phyloP scores from a whole-genome alignment of 2,113 vertebrate genomes.

The Rhinopithecus roxellana region DNA sequence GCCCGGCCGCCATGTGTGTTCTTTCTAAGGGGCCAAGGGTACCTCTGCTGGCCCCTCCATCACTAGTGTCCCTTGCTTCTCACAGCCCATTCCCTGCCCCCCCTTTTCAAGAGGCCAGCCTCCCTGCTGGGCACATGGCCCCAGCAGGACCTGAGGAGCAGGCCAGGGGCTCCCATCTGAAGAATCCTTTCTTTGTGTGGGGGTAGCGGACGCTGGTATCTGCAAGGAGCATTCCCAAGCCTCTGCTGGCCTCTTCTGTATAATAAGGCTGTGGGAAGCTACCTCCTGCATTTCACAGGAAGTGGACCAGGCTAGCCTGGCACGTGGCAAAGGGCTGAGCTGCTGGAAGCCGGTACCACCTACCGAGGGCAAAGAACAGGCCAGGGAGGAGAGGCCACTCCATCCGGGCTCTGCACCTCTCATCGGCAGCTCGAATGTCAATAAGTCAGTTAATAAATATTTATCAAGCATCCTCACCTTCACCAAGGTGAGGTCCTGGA shows the following conservation, averaged over 20 bases:
- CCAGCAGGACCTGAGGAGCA: background rate
- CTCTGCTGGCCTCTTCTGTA: background rate
- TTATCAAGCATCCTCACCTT: background rate
- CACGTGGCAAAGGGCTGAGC: accelerated
- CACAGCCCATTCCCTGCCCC: background rate
- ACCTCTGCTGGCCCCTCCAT: background rate
- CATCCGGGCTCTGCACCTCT: background rate
- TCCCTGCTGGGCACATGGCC: background rate
- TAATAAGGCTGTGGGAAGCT: background rate
- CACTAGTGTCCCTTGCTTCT: background rate
- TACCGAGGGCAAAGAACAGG: accelerated
- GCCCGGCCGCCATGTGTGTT: accelerated
- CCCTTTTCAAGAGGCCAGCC: background rate
- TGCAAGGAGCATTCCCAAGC: background rate
- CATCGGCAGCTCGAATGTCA: background rate
- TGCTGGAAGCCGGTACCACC: accelerated
- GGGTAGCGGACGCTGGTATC: accelerated
- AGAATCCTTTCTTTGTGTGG: background rate
- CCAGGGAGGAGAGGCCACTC: background rate
- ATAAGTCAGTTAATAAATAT: background rate
- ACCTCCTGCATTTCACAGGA: background rate
- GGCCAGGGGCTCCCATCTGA: background rate
- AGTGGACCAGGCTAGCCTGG: accelerated
- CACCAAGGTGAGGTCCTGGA: background rate
- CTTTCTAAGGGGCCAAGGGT: background rate